phyloP scores from a whole-genome alignment of 2,113 vertebrate genomes.

The Trogon surrucura region DNA sequence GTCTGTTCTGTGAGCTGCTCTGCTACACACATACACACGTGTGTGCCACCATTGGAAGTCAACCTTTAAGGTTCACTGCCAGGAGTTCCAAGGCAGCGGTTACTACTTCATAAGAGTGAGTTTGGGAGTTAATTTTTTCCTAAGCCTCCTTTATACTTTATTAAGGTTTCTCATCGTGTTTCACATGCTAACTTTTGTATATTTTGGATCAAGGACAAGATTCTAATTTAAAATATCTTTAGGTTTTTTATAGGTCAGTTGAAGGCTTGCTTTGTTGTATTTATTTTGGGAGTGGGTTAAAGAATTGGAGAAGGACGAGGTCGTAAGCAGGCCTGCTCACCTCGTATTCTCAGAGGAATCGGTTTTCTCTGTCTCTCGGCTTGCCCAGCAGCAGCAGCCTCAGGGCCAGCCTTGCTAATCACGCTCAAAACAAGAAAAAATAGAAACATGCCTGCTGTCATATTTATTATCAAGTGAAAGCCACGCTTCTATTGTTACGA shows the following conservation, averaged over 20 bases:
- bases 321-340: neutral
- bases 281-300: neutral
- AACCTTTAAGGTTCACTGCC: neutral
- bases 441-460: neutral
- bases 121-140: neutral
- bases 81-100: neutral
- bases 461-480: neutral
- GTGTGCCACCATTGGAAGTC: no score
- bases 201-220: neutral
- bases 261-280: neutral
- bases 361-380: neutral
- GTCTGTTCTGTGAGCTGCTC: neutral
- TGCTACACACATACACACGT: accelerated
- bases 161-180: neutral
- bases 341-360: neutral
- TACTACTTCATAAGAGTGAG: neutral
- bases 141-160: neutral
- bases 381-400: neutral
- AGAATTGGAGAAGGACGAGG: neutral
- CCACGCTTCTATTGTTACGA: neutral
- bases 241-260: neutral
- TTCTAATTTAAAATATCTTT: neutral
- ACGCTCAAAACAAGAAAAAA: neutral
- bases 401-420: neutral
- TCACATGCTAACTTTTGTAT: neutral